phyloP scores from a whole-genome alignment of 2,113 vertebrate genomes.

The Malurus alboscapulatus region DNA sequence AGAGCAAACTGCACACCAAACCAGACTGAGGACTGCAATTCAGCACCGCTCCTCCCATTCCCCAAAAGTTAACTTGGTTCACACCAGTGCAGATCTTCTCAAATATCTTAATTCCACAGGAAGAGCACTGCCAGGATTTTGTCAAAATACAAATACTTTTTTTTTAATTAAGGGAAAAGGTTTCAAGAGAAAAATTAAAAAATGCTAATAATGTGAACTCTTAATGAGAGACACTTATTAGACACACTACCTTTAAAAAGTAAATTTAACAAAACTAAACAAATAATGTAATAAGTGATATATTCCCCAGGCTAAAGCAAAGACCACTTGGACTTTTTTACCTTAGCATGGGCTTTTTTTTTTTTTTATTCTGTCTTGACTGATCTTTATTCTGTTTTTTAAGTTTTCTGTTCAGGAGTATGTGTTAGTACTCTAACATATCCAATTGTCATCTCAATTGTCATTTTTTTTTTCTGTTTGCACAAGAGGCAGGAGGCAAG shows the following conservation, averaged over 20 bases:
- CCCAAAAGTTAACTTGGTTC: background rate
- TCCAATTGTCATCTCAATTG: background rate
- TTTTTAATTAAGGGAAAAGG: background rate
- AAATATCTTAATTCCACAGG: accelerated
- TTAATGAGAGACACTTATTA: background rate
- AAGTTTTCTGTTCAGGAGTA: background rate
- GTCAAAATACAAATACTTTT: background rate
- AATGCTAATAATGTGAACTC: background rate
- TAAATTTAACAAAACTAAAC: background rate
- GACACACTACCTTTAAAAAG: background rate
- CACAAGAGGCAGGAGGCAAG: background rate
- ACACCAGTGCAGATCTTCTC: background rate
- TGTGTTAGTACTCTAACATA: background rate
- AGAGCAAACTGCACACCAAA: background rate
- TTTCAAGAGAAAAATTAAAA: background rate
- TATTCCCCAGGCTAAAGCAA: background rate
- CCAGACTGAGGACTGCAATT: accelerated
- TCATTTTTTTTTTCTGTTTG: background rate
- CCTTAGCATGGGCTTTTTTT: background rate
- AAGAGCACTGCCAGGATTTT: background rate
- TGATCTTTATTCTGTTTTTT: background rate
- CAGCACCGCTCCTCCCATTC: background rate
- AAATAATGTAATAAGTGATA: background rate
- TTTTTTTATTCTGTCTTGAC: background rate
- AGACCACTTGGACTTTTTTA: background rate